Conservation (phyloP, 2,113 vertebrate genomes). For the Cryptoleucopteryx plumbea region DNA sequence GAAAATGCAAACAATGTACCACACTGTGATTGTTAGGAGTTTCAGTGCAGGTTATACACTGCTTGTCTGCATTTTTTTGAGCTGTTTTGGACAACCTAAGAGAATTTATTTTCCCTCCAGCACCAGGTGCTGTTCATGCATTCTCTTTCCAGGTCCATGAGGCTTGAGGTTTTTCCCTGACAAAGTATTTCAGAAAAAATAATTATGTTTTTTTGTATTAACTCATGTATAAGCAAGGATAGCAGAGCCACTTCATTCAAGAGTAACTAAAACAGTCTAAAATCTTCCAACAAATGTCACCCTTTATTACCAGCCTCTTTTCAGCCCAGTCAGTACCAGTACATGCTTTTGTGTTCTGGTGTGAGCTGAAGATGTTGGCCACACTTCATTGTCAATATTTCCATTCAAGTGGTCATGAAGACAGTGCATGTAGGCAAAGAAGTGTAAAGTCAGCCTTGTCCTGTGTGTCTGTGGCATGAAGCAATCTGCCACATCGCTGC, state of each 20-base stretch:
- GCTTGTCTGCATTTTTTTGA: background rate
- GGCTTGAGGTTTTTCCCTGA: background rate
- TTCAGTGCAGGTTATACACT: background rate
- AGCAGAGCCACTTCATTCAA: background rate
- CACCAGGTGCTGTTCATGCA: rapidly evolving
- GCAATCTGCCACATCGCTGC: background rate
- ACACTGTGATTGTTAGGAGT: background rate
- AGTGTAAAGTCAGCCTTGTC: background rate
- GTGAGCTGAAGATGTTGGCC: background rate
- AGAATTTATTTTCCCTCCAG: background rate
- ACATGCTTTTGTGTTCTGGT: background rate
- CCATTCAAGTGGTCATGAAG: background rate
- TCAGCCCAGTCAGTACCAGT: background rate
- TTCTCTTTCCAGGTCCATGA: background rate
- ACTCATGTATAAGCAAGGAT: background rate
- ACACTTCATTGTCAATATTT: background rate
- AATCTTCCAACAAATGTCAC: background rate
- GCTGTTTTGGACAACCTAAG: background rate
- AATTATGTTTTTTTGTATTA: background rate
- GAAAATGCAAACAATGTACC: background rate
- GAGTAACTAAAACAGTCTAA: background rate
- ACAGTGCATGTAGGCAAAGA: background rate
- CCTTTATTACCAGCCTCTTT: background rate
- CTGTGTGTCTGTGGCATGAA: background rate
- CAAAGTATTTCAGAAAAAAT: background rate